These are phyloP conservation scores for Tautogolabrus adspersus DNA, from an alignment of 2,113 vertebrate genomes.

Conservation along the genomic window DNA sequence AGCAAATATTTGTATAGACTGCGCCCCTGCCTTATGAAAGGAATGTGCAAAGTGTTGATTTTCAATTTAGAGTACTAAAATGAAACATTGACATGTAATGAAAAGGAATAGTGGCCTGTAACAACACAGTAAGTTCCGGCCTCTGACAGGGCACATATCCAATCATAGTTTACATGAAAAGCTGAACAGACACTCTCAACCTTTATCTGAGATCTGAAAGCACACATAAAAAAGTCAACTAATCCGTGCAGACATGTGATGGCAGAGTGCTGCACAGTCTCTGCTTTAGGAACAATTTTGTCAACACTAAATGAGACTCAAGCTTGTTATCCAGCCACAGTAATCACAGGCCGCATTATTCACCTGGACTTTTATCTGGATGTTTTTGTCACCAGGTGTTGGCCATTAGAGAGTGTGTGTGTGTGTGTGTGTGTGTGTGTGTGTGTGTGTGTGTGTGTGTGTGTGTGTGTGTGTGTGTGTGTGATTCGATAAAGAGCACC, in stretches of 20 bases:
- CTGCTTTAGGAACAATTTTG: background rate
- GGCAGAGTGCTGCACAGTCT: background rate
- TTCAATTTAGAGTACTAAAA: too few species aligned
- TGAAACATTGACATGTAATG: too few species aligned
- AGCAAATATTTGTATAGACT: too few species aligned
- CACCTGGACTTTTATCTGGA: background rate
- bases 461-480: slow-evolving; percentile 5
- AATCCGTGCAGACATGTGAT: background rate
- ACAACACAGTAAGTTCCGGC: too few species aligned
- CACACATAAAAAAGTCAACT: too few species aligned
- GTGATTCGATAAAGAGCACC: background rate
- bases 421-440: background rate
- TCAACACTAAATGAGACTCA: background rate
- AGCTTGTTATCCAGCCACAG: background rate
- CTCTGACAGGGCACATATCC: too few species aligned
- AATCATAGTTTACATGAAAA: too few species aligned
- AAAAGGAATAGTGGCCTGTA: too few species aligned
- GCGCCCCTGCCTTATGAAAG: too few species aligned
- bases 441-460: background rate
- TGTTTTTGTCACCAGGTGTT: background rate
- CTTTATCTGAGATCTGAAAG: too few species aligned
- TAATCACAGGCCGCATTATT: background rate
- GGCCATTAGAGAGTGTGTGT: background rate
- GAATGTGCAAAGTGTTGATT: too few species aligned
- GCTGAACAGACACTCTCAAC: too few species aligned